Conservation (phyloP, 2,888 invertebrate genomes). For the Cremastinae sp. region DNA sequence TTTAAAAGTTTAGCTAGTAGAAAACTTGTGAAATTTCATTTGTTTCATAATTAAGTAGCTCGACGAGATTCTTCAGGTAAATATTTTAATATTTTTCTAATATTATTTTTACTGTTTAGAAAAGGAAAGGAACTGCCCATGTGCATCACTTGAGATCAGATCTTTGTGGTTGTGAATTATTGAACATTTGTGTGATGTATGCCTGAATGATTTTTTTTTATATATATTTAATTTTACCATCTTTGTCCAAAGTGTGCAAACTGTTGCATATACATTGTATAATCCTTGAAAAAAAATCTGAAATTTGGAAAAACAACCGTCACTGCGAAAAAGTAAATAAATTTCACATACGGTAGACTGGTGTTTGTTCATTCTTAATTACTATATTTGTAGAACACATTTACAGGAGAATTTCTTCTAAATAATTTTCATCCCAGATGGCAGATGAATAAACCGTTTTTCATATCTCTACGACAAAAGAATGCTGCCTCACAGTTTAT, state of each 20-base stretch:
- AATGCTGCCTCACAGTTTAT: slow-evolving; percentile 63
- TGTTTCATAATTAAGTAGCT: slow-evolving; percentile 19
- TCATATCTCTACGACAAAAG: slow-evolving; percentile 52
- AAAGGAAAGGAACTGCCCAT: slow-evolving; percentile 9
- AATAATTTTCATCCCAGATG: slow-evolving; percentile 16
- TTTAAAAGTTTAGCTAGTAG: slow-evolving; percentile 17
- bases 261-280: slow-evolving; percentile 21
- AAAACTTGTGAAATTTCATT: slow-evolving; percentile 36
- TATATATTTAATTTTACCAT: slow-evolving; percentile 34
- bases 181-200: slow-evolving; percentile 54
- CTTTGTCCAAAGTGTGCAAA: slow-evolving; percentile 53
- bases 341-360: slow-evolving; percentile 43
- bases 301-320: slow-evolving; percentile 35
- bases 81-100: slow-evolving; percentile 18
- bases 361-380: slow-evolving; percentile 25
- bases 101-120: slow-evolving; percentile 44
- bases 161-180: slow-evolving; percentile 44
- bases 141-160: slow-evolving; percentile 29
- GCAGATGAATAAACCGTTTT: slow-evolving; percentile 44
- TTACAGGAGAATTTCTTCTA: slow-evolving; percentile 52
- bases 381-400: slow-evolving; percentile 44
- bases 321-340: slow-evolving; percentile 37
- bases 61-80: slow-evolving; percentile 17
- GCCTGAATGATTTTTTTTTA: slow-evolving; percentile 40
- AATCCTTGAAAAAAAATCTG: slow-evolving; percentile 9